Evolutionary conservation across 2,797 vertebrate species (phyloP), one percentile per base, ranked within the genome.

Genomic region (Graptemys geographica): DNA sequence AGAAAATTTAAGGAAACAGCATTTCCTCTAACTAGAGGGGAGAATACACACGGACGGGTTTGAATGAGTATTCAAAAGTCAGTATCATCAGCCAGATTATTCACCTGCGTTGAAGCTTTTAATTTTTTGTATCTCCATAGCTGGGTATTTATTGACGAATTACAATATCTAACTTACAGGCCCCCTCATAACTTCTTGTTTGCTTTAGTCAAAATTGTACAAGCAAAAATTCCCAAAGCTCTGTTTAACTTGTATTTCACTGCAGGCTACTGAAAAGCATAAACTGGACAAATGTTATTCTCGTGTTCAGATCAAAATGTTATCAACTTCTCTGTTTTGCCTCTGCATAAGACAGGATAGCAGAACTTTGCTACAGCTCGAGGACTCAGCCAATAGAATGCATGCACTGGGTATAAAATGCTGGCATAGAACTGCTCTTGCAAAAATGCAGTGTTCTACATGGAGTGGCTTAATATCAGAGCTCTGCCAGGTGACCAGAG

Each of bases 21-120:
- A 98, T 97, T 98, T 98, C 98, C 98, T 98, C 97, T 4, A 79
- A 9, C 19, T 3, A 53, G 1, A 44, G 41, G 27, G 33, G 18
- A 59, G 53, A 49, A 6, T 11, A 8, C 81, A 27, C 41, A 72
- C 49, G 55, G 4, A 89, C 18, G 52, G 2, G 25, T 37, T 37
- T 72, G 65, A 8, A 72, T 33, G 51, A 82, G 41, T 41, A 1
- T 21, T 12, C 62, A 16, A 8, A 47, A n/a, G 27, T 1, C 1
- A 37, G 69, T 78, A 57, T 78, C 79, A 33, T 1, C 47, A 13
- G 80, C 86, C 80, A 5, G 2, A 10, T 6, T 83, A 76, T 74
- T 53, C 84, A 83, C 57, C 65, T 10, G 89, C 65, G 65, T 59
- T 62, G 3, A 12, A 49, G 1, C 1, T 3, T n/a, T 9, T 41